phyloP scores from a whole-genome alignment of 2,797 vertebrate species.

The Anomalospiza imberbis region DNA sequence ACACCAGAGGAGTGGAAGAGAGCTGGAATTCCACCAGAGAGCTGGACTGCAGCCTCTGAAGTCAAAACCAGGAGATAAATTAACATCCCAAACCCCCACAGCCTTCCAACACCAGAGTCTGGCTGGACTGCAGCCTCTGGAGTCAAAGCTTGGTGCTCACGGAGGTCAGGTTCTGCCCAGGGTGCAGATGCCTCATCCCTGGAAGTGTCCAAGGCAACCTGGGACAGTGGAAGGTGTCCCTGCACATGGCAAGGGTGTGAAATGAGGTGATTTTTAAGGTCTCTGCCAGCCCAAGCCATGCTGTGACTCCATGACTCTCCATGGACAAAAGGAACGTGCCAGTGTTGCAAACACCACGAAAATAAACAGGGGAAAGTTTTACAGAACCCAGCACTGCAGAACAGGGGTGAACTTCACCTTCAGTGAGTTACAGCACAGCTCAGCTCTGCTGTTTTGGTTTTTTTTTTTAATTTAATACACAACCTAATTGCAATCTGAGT shows the following conservation, averaged over 20 bases:
- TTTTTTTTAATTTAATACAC: background rate
- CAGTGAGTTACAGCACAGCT: background rate
- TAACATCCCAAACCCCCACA: rapidly evolving
- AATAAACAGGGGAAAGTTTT: too few relatives aligned
- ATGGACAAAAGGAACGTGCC: background rate
- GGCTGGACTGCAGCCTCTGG: background rate
- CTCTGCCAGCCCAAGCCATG: background rate
- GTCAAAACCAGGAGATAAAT: background rate
- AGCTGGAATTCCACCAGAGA: too few relatives aligned
- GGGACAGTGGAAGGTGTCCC: background rate
- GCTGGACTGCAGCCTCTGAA: background rate
- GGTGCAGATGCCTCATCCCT: background rate
- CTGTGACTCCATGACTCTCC: rapidly evolving
- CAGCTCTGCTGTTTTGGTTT: background rate
- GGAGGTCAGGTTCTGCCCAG: background rate
- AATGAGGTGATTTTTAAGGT: background rate
- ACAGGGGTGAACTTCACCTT: conserved; percentile 23
- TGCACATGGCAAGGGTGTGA: background rate
- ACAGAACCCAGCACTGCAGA: background rate
- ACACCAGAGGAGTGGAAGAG: too few relatives aligned
- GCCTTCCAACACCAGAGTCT: background rate
- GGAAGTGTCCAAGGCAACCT: background rate
- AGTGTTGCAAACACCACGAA: rapidly evolving
- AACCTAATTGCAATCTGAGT: conserved; percentile 19
- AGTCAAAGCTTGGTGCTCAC: background rate